Evolutionary conservation across 2,113 vertebrate species (phyloP), one percentile per base, ranked within the genome.

Genomic region (Bos javanicus): DNA sequence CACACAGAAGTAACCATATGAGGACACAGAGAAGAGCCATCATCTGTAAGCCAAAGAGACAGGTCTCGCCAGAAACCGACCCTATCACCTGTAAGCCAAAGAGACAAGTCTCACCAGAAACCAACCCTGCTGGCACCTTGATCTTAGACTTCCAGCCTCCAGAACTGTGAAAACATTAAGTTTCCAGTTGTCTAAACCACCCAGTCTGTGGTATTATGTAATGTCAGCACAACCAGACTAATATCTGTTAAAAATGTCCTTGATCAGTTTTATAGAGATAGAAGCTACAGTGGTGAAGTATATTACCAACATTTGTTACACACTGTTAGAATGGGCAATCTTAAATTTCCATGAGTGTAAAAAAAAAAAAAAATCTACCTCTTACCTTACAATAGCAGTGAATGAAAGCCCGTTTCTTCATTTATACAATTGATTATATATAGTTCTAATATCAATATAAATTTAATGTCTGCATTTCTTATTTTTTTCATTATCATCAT

Each of bases 181-280:
- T 50, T 82, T 76, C 8, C 54, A 1, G 8, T 74, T 54, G 9
- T 30, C 46, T 59, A 54, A 67, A 13, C 23, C 14, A 30, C 43
- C 30, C 13, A 91, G 57, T 25, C 71, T 19, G 6, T 10, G 10
- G 2, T 54, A 43, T 30, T 84, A 93, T 48, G 9, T 91, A 62
- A 36, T 30, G 25, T n/a, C 9, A 64, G 19, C 16, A 1, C 1
- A 39, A 36, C 2, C 6, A 76, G n/a, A 59, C 30, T 36, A 82
- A 74, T 28, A 56, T 39, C 14, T 76, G 6, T 93, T 91, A 50
- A 90, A 85, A 83, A 28, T 16, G 60, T 50, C 12, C 2, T 87
- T 62, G 11, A 59, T 92, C 33, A 30, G 5, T 81, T 96, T 76
- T 82, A 54, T 62, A 57, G 76, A 90, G 52, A 80, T 50, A 26